These are phyloP conservation scores for Acyrthosiphon pisum DNA, from an alignment of 1,140 invertebrate genomes.

Conservation along the genomic window DNA sequence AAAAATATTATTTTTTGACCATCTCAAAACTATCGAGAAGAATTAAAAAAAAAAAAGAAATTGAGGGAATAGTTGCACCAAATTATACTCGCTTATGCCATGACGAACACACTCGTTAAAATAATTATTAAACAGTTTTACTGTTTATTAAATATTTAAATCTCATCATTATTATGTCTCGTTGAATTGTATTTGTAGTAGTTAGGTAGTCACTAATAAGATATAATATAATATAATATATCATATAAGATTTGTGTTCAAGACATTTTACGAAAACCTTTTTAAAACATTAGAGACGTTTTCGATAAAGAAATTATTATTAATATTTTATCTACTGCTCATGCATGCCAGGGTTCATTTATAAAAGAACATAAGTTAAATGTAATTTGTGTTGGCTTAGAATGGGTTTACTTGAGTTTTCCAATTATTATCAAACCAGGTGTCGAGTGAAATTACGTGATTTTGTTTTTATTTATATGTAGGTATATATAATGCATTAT, in stretches of 20 bases:
- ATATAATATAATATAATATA: neutral
- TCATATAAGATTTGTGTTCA: neutral
- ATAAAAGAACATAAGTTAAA: neutral
- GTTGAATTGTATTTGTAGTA: neutral
- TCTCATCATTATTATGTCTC: neutral
- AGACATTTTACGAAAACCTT: neutral
- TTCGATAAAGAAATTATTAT: neutral
- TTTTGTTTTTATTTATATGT: neutral
- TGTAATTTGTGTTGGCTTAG: neutral
- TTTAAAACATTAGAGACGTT: neutral
- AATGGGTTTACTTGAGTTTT: neutral
- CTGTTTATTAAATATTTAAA: neutral
- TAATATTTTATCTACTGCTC: neutral
- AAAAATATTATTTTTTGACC: no score
- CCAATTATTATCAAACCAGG: conserved; percentile 23
- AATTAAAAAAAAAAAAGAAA: neutral
- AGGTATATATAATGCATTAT: neutral
- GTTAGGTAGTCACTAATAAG: neutral
- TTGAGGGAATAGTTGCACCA: neutral
- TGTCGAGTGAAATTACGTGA: neutral
- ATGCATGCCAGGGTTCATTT: neutral
- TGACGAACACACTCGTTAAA: neutral
- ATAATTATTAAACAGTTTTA: neutral
- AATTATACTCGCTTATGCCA: neutral
- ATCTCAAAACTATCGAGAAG: no score